Conservation (phyloP, 2,113 vertebrate genomes). For the Noctilio leporinus region DNA sequence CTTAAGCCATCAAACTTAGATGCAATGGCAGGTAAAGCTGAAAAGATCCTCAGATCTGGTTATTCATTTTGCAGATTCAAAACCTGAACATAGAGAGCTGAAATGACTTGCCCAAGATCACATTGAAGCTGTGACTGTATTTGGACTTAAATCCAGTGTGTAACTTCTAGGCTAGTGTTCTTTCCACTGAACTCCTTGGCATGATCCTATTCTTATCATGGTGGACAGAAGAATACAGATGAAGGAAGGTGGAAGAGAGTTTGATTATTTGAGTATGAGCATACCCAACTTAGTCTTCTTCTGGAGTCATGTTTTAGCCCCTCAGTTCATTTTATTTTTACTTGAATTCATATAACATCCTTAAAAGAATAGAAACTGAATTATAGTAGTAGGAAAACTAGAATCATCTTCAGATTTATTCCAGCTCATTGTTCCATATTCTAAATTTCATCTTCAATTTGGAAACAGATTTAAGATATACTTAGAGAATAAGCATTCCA, state of each 20-base stretch:
- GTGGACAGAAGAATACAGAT: background rate
- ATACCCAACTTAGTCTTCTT: background rate
- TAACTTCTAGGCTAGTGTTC: background rate
- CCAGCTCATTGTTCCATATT: background rate
- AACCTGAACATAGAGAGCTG: background rate
- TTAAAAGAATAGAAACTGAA: background rate
- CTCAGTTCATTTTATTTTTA: slow-evolving; percentile 17
- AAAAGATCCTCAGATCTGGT: background rate
- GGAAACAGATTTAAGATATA: background rate
- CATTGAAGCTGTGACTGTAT: background rate
- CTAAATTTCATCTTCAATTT: slow-evolving; percentile 15
- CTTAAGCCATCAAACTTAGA: background rate
- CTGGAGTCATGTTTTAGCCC: background rate
- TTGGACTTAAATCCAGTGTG: background rate
- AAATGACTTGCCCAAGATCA: background rate
- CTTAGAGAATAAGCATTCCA: background rate
- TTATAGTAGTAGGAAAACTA: background rate
- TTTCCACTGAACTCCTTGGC: background rate
- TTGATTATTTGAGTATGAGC: background rate
- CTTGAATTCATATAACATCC: background rate
- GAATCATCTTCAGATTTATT: slow-evolving; percentile 30
- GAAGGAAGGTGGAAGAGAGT: background rate
- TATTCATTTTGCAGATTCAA: background rate
- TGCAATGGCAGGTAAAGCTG: background rate
- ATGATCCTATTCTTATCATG: background rate